Conservation (phyloP, 2,888 invertebrate species). For the Pseudococcus jackbeardsleyi region DNA sequence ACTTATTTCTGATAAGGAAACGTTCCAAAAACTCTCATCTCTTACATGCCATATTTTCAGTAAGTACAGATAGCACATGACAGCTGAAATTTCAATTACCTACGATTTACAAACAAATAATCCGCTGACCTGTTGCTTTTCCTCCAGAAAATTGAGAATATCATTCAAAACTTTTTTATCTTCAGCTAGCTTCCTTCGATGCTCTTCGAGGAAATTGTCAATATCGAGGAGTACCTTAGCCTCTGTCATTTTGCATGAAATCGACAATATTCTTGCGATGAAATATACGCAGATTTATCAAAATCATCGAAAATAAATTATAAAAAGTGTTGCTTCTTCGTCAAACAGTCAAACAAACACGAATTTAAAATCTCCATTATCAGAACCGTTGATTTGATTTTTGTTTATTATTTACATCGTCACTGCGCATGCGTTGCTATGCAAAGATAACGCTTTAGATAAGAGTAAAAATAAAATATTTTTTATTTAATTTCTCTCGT, state of each 20-base stretch:
- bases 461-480: neutral
- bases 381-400: constrained; percentile 13
- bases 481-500: neutral
- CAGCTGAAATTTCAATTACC: neutral
- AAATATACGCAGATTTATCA: neutral
- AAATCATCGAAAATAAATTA: neutral
- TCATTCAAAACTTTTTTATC: constrained; percentile 11
- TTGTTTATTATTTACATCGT: constrained; percentile 17
- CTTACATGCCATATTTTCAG: no score
- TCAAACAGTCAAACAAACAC: neutral
- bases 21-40: no score
- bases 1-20: no score
- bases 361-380: neutral
- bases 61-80: no score
- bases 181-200: constrained; percentile 37
- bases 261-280: neutral
- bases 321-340: neutral
- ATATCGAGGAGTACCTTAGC: neutral
- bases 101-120: neutral
- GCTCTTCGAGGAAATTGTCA: constrained; percentile 33
- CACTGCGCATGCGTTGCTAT: constrained; percentile 15
- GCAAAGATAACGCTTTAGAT: constrained; percentile 5
- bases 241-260: constrained; percentile 3
- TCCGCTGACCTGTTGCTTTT: constrained; percentile 49
- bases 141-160: neutral